phyloP scores from a whole-genome alignment of 2,797 vertebrate species.

The Tachyglossus aculeatus region DNA sequence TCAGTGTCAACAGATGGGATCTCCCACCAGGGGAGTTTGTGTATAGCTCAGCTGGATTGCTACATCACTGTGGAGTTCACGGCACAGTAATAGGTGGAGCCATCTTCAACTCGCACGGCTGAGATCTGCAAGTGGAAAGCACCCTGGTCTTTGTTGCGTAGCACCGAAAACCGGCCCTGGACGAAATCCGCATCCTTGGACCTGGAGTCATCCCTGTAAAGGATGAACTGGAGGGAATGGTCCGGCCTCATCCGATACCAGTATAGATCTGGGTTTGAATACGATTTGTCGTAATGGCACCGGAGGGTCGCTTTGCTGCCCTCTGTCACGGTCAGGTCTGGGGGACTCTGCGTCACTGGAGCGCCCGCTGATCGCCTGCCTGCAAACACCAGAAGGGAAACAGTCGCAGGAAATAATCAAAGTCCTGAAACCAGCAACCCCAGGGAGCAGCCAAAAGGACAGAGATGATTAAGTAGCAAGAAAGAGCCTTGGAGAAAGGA shows the following conservation, averaged over 20 bases:
- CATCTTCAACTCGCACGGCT: neutral
- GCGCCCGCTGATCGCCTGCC: neutral
- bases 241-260: constrained; percentile 14
- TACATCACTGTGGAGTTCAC: neutral
- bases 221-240: constrained; percentile 16
- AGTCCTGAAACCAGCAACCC: neutral
- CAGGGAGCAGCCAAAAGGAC: neutral
- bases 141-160: neutral
- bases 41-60: constrained; percentile 8
- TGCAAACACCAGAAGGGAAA: constrained; percentile 13
- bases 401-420: neutral
- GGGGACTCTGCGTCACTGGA: neutral
- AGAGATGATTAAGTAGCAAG: neutral
- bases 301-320: neutral
- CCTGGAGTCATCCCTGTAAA: neutral
- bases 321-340: neutral
- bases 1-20: neutral
- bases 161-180: constrained; percentile 9
- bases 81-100: constrained; percentile 31
- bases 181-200: neutral
- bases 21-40: neutral
- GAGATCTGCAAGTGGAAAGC: constrained; percentile 45
- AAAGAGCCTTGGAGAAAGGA: too few species aligned
- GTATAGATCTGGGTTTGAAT: neutral
- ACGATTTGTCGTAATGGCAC: accelerated